Evolutionary conservation across 2,888 invertebrate genomes (phyloP).

Genomic region (Caenorhabditis sinica): DNA sequence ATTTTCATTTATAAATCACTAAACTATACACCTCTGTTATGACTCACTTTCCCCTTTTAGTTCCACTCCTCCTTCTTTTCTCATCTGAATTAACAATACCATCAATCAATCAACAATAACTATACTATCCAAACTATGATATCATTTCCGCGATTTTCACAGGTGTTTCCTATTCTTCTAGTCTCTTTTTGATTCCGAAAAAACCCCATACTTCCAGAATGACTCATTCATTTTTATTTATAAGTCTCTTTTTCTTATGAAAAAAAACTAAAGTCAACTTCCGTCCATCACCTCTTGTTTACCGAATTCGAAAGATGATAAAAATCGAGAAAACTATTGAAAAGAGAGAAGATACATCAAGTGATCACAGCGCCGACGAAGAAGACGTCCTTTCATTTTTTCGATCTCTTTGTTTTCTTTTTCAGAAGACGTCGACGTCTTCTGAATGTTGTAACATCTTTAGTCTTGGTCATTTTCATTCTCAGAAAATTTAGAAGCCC

Average conservation of each 20-base stretch:
- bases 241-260: too few species aligned
- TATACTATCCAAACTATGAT: conserved; percentile 22
- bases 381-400: background rate
- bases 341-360: background rate
- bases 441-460: conserved; percentile 6
- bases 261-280: background rate
- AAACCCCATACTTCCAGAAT: background rate
- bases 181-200: background rate
- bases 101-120: conserved; percentile 12
- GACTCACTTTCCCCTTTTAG: background rate
- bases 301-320: conserved; percentile 41
- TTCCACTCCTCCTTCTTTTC: too few species aligned
- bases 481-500: background rate
- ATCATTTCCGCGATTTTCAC: conserved; percentile 21
- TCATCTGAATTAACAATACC: conserved; percentile 26
- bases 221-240: conserved; percentile 1
- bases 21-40: background rate
- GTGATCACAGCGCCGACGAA: background rate
- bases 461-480: background rate
- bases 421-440: conserved; percentile 12
- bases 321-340: background rate
- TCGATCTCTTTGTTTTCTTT: background rate
- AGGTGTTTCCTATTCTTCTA: background rate
- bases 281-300: conserved; percentile 27
- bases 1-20: background rate